A percentile compares a stretch with the other conserved stretches of the same genome.
Conservation (phyloP, 2,113 vertebrate genomes). For the Lophura nycthemera region DNA sequence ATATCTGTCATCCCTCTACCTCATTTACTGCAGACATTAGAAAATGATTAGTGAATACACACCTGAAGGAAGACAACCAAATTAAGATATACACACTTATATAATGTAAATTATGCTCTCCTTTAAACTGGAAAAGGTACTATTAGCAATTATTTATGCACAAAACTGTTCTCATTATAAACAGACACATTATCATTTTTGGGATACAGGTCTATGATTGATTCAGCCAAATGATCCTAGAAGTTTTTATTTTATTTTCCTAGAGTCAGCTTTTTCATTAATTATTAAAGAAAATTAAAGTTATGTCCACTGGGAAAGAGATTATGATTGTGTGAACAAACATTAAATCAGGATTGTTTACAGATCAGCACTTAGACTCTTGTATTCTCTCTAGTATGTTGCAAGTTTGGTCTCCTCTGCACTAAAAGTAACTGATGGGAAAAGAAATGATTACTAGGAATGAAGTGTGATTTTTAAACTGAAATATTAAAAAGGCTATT, state of each 20-base stretch:
- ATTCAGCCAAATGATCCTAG: not conserved
- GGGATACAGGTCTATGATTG: not conserved
- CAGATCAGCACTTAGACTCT: not conserved
- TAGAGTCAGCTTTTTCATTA: not conserved
- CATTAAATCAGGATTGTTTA: not conserved
- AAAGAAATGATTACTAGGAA: not conserved
- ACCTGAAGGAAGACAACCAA: not conserved
- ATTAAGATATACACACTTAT: not conserved
- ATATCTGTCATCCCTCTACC: not conserved
- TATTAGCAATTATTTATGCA: not conserved
- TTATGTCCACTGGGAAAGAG: not conserved
- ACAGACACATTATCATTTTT: not conserved
- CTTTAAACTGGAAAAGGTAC: not conserved
- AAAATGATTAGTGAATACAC: not conserved
- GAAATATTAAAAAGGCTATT: not conserved
- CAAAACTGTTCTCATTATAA: not conserved
- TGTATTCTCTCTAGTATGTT: not conserved
- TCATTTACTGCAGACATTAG: not conserved
- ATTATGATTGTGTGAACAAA: not conserved
- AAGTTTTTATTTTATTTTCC: not conserved
- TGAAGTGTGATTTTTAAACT: not conserved
- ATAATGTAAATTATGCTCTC: not conserved
- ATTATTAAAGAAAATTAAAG: conserved; percentile 20
- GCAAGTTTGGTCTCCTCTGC: not conserved
- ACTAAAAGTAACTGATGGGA: not conserved